Conservation (phyloP, 2,113 vertebrate genomes). For the Promerops cafer region DNA sequence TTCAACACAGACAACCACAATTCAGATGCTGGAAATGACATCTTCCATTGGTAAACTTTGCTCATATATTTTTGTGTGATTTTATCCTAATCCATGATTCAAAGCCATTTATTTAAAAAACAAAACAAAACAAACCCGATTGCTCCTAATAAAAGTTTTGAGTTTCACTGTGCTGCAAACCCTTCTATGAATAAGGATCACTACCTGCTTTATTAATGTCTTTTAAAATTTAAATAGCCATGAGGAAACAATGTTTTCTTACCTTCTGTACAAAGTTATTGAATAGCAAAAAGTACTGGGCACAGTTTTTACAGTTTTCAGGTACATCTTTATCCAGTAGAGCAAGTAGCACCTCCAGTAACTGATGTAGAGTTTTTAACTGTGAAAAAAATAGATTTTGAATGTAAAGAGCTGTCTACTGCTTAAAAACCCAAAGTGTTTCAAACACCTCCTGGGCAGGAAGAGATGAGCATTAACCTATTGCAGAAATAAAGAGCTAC, state of each 20-base stretch:
- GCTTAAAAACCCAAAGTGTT: neutral
- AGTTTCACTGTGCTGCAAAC: neutral
- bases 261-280: constrained; percentile 97
- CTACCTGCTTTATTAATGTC: neutral
- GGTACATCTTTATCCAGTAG: constrained; percentile 96
- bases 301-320: constrained; percentile 98
- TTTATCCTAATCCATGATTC: neutral
- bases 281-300: constrained; percentile 96
- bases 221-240: neutral
- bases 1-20: neutral
- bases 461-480: neutral
- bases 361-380: constrained; percentile 81
- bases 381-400: constrained; percentile 22
- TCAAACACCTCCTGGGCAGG: neutral
- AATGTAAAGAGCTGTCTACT: neutral
- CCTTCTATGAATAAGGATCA: neutral
- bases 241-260: neutral
- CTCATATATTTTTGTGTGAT: neutral
- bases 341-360: constrained; percentile 87
- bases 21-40: neutral
- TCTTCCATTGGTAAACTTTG: neutral
- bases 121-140: rapidly evolving
- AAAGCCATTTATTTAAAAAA: neutral
- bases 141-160: neutral
- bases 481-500: neutral